These are phyloP conservation scores for Nothobranchius furzeri DNA, from an alignment of 2,113 vertebrate genomes.

Conservation along the genomic window DNA sequence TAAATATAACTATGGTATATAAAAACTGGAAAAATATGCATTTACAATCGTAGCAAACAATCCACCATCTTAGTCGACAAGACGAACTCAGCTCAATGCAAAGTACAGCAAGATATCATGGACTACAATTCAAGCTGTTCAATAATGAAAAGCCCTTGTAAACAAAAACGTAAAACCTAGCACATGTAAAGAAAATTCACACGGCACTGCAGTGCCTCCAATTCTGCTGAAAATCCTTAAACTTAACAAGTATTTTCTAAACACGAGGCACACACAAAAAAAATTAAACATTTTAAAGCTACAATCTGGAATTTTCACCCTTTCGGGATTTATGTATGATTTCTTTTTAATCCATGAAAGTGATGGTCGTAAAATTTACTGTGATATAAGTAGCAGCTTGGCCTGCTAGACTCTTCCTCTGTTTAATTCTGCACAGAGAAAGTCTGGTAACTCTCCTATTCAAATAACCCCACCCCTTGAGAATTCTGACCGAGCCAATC, in stretches of 20 bases:
- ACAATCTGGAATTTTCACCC: no score
- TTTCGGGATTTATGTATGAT: no score
- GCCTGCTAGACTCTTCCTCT: no score
- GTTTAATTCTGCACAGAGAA: no score
- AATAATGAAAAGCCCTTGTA: conserved; percentile 72
- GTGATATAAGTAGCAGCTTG: no score
- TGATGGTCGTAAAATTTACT: no score
- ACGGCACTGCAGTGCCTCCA: conserved; percentile 28
- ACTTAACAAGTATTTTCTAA: conserved; percentile 32
- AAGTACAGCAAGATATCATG: conserved; percentile 68
- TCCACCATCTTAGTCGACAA: conserved; percentile 60
- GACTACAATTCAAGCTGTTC: conserved; percentile 66
- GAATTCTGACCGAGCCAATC: no score
- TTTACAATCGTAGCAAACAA: conserved; percentile 79
- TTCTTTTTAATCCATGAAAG: no score
- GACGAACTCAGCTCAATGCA: conserved; percentile 69
- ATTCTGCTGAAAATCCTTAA: conserved; percentile 39
- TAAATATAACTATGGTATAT: conserved; percentile 78
- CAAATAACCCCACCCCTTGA: no score
- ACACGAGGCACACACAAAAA: conserved; percentile 52
- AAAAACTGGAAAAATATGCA: conserved; percentile 80
- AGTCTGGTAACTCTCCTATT: no score
- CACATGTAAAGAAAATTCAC: conserved; percentile 42
- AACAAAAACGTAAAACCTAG: conserved; percentile 46
- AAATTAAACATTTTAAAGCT: conserved; percentile 11